phyloP scores from a whole-genome alignment of 1,140 invertebrate genomes.

The Agraylea sexmaculata region DNA sequence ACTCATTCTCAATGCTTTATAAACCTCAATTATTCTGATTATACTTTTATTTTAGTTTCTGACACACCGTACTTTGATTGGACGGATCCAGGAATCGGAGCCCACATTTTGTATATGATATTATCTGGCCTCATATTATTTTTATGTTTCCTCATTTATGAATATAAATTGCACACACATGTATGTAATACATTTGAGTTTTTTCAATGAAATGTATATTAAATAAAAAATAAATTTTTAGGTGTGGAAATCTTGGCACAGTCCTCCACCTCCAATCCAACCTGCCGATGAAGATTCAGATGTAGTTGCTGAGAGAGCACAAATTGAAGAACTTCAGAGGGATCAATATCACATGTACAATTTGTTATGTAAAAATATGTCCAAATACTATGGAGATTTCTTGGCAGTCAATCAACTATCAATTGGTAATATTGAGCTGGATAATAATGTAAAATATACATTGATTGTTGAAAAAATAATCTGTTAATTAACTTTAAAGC shows the following conservation, averaged over 20 bases:
- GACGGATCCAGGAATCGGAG: conserved; percentile 36
- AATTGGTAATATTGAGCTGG: conserved; percentile 44
- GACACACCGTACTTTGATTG: conserved; percentile 36
- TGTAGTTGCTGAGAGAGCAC: conserved; percentile 32
- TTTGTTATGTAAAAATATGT: conserved; percentile 40
- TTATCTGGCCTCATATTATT: conserved; percentile 28
- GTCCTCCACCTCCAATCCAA: conserved; percentile 24
- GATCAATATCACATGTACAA: conserved; percentile 26
- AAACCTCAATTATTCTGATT: too few species aligned
- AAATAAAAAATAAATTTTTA: conserved; percentile 14
- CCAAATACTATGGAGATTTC: conserved; percentile 57
- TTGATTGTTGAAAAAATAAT: too few species aligned
- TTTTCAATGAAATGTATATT: not conserved
- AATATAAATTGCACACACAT: conserved; percentile 38
- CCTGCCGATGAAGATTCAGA: conserved; percentile 34
- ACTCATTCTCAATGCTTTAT: too few species aligned
- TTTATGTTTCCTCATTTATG: conserved; percentile 31
- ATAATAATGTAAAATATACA: too few species aligned
- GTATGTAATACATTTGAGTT: too few species aligned
- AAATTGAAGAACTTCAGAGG: conserved; percentile 24
- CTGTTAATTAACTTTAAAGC: conserved; percentile 24
- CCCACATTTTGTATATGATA: conserved; percentile 33
- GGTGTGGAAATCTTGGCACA: conserved; percentile 22
- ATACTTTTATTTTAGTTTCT: conserved; percentile 28
- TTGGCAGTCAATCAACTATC: conserved; percentile 62